Conservation (phyloP, 2,113 vertebrate genomes). For the Apistogramma diplotaenia region DNA sequence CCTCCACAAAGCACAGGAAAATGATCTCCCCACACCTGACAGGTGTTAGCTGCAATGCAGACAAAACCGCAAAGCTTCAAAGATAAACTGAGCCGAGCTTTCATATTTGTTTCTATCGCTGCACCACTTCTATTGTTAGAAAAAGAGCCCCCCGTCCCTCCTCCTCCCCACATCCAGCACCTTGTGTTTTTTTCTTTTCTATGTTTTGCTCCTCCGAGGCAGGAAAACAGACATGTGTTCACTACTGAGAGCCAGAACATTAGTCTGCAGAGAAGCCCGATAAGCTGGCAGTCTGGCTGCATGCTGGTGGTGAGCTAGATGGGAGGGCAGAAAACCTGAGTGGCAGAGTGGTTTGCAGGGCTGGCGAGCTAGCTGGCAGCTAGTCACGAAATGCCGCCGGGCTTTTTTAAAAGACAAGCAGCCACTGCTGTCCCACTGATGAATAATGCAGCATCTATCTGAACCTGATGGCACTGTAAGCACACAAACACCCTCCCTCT, state of each 20-base stretch:
- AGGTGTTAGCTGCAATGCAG: conserved; percentile 42
- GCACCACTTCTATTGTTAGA: conserved; percentile 18
- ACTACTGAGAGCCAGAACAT: not conserved
- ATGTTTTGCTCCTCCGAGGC: not conserved
- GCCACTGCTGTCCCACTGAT: conserved; percentile 29
- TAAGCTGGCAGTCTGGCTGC: not conserved
- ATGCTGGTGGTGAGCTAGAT: not conserved
- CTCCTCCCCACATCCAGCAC: not conserved
- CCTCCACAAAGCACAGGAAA: conserved; percentile 26
- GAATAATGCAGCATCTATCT: conserved; percentile 46
- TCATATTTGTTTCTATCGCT: not conserved
- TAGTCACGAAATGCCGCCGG: conserved; percentile 31
- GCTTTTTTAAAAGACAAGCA: conserved; percentile 23
- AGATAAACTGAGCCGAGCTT: not conserved
- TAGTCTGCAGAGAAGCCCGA: not conserved
- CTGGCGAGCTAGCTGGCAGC: not conserved
- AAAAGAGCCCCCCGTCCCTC: not conserved
- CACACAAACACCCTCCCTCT: conserved; percentile 10
- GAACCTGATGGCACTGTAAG: conserved; percentile 7
- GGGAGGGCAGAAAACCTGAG: conserved; percentile 11
- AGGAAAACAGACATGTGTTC: conserved; percentile 18
- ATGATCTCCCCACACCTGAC: conserved; percentile 40
- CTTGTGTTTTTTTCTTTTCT: not conserved
- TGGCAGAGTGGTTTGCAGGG: not conserved
- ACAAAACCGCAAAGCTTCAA: conserved; percentile 37